phyloP scores from a whole-genome alignment of 2,888 invertebrate species.

The Heliconius erato region DNA sequence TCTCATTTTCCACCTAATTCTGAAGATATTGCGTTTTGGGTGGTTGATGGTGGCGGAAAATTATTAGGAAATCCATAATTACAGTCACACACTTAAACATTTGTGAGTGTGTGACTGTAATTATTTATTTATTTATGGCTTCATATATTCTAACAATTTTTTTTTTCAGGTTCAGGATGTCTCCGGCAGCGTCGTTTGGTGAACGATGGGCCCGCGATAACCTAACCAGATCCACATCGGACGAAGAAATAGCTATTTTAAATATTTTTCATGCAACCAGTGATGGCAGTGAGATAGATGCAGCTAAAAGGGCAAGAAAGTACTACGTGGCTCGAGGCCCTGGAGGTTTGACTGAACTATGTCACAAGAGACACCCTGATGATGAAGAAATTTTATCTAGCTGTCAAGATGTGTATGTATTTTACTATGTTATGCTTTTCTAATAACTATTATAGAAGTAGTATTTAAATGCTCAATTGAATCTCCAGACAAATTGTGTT shows the following conservation, averaged over 20 bases:
- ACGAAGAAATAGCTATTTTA: slow-evolving; percentile 70
- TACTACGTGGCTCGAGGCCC: slow-evolving; percentile 77
- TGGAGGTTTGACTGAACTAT: slow-evolving; percentile 73
- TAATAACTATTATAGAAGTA: background rate
- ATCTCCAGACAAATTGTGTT: too few species aligned
- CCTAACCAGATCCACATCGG: slow-evolving; percentile 68
- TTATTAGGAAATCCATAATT: too few species aligned
- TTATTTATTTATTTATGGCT: too few species aligned
- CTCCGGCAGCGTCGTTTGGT: slow-evolving; percentile 82
- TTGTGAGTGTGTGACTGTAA: too few species aligned
- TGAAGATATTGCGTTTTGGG: too few species aligned
- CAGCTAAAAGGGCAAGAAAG: slow-evolving; percentile 73
- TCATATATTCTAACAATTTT: too few species aligned
- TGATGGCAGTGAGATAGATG: slow-evolving; percentile 72
- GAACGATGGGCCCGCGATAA: slow-evolving; percentile 83
- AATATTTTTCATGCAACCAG: slow-evolving; percentile 72
- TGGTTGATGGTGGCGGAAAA: too few species aligned
- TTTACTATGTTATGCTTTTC: background rate
- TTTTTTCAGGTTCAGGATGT: slow-evolving; percentile 70
- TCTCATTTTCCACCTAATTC: too few species aligned
- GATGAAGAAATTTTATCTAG: slow-evolving; percentile 80
- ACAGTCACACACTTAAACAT: too few species aligned
- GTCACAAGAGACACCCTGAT: slow-evolving; percentile 78
- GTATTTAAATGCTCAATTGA: background rate
- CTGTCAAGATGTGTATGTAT: slow-evolving; percentile 65